Conservation (phyloP, 2,113 vertebrate species). For the Syrrhaptes paradoxus region DNA sequence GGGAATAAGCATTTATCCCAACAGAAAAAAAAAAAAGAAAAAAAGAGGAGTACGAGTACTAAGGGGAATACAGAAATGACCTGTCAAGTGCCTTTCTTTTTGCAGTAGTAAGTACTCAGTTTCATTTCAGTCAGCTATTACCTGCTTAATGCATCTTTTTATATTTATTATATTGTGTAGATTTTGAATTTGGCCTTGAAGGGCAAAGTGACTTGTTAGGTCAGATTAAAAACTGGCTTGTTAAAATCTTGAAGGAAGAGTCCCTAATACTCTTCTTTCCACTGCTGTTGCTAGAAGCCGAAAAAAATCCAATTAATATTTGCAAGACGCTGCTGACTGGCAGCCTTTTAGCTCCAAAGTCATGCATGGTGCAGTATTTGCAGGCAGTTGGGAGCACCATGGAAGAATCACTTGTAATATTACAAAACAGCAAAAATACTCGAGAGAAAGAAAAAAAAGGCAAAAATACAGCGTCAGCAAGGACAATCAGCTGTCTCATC, state of each 20-base stretch:
- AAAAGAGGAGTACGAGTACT: not conserved
- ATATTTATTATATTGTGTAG: conserved; percentile 11
- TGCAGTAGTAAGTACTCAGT: not conserved
- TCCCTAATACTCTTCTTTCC: not conserved
- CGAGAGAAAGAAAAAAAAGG: not conserved
- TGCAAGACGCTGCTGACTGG: not conserved
- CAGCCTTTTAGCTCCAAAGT: not conserved
- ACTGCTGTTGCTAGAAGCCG: not conserved
- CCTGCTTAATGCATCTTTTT: conserved; percentile 19
- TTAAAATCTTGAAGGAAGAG: conserved; percentile 1
- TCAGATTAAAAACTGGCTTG: conserved; percentile 2
- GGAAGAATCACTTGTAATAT: not conserved
- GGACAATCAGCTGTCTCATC: not conserved
- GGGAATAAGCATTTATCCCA: not conserved
- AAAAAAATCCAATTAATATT: conserved; percentile 23
- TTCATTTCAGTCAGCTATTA: not conserved
- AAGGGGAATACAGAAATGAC: not conserved
- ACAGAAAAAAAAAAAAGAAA: not conserved
- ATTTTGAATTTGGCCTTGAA: conserved; percentile 42
- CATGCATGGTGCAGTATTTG: accelerated
- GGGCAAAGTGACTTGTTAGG: conserved; percentile 16
- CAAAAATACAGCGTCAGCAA: not conserved
- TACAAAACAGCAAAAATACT: not conserved
- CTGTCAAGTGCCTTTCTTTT: not conserved
- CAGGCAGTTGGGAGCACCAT: accelerated